A percentile compares a stretch with the other conserved stretches of the same genome.
phyloP scores from a whole-genome alignment of 2,888 invertebrate species.

The Tillus elongatus region DNA sequence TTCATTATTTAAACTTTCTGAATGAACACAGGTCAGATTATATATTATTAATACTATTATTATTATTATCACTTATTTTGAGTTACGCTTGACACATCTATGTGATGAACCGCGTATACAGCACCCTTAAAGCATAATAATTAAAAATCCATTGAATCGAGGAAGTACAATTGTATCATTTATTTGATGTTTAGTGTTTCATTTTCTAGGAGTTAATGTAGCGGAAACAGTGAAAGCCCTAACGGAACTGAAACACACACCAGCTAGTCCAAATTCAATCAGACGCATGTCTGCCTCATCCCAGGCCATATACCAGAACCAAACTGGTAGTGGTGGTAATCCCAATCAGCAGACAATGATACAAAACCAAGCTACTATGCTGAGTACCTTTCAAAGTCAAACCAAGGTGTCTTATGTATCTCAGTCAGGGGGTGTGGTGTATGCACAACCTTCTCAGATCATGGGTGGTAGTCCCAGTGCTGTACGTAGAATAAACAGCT shows the following conservation, averaged over 20 bases:
- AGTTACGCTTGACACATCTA: too few relatives aligned
- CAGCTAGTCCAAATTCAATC: slow-evolving; percentile 71
- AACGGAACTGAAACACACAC: slow-evolving; percentile 76
- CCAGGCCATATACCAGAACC: slow-evolving; percentile 32
- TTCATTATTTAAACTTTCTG: too few relatives aligned
- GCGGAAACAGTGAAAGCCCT: slow-evolving; percentile 81
- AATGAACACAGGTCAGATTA: too few relatives aligned
- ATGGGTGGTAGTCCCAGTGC: slow-evolving; percentile 45
- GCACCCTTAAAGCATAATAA: too few relatives aligned
- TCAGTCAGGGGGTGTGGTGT: slow-evolving; percentile 39
- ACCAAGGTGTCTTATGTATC: slow-evolving; percentile 38
- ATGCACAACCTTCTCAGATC: slow-evolving; percentile 49
- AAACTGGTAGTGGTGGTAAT: slow-evolving; percentile 21
- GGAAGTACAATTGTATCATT: too few relatives aligned
- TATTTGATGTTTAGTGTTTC: too few relatives aligned
- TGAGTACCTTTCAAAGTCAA: slow-evolving; percentile 38
- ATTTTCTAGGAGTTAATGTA: slow-evolving; percentile 52
- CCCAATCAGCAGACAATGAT: slow-evolving; percentile 27
- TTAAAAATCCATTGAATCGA: too few relatives aligned
- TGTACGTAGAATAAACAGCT: slow-evolving; percentile 44
- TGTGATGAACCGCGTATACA: too few relatives aligned
- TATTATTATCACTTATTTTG: too few relatives aligned
- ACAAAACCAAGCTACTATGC: slow-evolving; percentile 28
- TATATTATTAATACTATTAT: too few relatives aligned
- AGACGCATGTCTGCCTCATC: slow-evolving; percentile 45